Conservation (phyloP, 2,113 vertebrate species). For the Sakesphorus luctuosus region DNA sequence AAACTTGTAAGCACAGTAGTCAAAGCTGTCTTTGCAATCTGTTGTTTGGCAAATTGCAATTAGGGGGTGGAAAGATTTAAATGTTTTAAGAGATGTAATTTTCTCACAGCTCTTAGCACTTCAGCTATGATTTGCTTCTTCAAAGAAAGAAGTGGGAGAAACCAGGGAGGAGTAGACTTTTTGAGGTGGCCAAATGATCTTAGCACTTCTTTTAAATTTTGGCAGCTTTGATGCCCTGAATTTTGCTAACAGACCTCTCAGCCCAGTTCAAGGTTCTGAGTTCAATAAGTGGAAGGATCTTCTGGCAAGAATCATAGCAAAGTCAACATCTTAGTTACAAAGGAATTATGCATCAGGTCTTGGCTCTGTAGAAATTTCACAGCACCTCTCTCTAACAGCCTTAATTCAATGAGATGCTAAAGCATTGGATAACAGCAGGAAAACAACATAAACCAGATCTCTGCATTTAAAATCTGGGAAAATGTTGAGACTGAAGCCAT, state of each 20-base stretch:
- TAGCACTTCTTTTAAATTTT: slow-evolving; percentile 17
- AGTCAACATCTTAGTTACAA: neutral
- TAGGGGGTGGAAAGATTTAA: slow-evolving; percentile 14
- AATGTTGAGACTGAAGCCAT: neutral
- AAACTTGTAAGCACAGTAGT: slow-evolving; percentile 40
- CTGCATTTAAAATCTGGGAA: neutral
- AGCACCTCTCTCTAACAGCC: neutral
- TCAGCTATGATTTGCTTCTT: neutral
- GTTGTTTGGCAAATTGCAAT: slow-evolving; percentile 53
- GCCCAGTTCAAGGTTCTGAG: neutral
- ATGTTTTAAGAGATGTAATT: slow-evolving; percentile 4
- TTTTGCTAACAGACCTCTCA: neutral
- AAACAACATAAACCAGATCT: neutral
- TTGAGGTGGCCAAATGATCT: slow-evolving; percentile 10
- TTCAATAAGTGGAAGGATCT: neutral
- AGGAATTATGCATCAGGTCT: neutral
- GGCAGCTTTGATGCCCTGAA: neutral
- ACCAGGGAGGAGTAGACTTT: neutral
- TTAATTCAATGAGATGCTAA: neutral
- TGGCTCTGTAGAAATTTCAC: neutral
- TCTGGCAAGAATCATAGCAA: neutral
- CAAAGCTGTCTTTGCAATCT: slow-evolving; percentile 59
- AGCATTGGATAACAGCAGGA: neutral
- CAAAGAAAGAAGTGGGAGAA: neutral
- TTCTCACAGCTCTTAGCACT: neutral